Conservation (phyloP, 2,797 vertebrate genomes). For the Gallinago nigripennis region DNA sequence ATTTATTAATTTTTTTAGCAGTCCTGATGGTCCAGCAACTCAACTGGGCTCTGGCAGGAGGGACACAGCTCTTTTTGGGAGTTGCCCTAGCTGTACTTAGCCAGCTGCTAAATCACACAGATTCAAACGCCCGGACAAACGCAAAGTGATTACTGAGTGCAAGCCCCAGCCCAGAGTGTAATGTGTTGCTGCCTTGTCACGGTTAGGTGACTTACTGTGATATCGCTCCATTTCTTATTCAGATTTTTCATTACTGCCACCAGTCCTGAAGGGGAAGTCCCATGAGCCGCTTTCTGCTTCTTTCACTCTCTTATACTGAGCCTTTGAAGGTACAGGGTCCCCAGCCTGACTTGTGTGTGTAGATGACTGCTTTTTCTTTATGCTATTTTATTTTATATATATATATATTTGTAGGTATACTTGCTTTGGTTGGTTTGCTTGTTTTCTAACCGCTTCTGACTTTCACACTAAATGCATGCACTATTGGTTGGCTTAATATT, state of each 20-base stretch:
- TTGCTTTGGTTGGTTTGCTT: slow-evolving; percentile 72
- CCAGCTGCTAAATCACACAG: background rate
- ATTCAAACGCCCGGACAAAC: background rate
- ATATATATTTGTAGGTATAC: slow-evolving; percentile 47
- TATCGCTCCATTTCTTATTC: slow-evolving; percentile 66
- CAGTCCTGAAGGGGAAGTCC: slow-evolving; percentile 70
- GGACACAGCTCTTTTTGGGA: background rate
- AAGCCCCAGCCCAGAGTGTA: background rate
- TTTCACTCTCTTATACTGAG: slow-evolving; percentile 72
- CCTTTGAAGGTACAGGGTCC: slow-evolving; percentile 76
- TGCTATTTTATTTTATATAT: slow-evolving; percentile 8
- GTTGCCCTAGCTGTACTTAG: background rate
- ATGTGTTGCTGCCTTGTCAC: background rate
- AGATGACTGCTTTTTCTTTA: slow-evolving; percentile 68
- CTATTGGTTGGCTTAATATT: slow-evolving; percentile 54
- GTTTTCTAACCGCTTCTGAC: slow-evolving; percentile 69
- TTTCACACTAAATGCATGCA: slow-evolving; percentile 75
- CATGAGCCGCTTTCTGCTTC: slow-evolving; percentile 70
- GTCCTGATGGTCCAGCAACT: background rate
- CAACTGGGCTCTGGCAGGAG: background rate
- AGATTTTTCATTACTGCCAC: slow-evolving; percentile 74
- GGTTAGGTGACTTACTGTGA: slow-evolving; percentile 62
- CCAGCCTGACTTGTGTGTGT: slow-evolving; percentile 49
- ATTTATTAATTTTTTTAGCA: background rate
- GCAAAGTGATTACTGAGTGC: background rate